A percentile compares a stretch with the other conserved stretches of the same genome.
Conservation (phyloP, 2,113 vertebrate species). For the Grantiella picta region DNA sequence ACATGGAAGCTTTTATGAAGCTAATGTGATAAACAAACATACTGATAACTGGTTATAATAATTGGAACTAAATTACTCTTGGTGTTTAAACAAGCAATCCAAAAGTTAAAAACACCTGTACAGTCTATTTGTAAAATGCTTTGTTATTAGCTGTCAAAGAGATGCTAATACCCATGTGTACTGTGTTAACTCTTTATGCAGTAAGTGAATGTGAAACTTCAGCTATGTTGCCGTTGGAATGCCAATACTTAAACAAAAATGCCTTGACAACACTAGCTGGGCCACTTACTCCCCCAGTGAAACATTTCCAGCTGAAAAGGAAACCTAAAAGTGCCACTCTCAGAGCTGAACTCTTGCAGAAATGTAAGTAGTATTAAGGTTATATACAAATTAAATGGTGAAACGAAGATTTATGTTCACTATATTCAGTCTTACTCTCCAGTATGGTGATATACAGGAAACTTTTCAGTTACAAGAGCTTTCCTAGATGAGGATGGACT, state of each 20-base stretch:
- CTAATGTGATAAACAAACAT: not conserved
- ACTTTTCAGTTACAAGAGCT: not conserved
- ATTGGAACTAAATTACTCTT: not conserved
- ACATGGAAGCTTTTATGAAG: not conserved
- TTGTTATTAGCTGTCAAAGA: not conserved
- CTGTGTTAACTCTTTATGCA: slow-evolving; percentile 59
- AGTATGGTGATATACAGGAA: not conserved
- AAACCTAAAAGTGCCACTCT: slow-evolving; percentile 98
- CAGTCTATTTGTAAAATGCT: not conserved
- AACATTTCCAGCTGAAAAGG: slow-evolving; percentile 96
- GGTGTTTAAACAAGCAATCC: not conserved
- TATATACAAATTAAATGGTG: not conserved
- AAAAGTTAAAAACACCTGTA: not conserved
- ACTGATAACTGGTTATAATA: not conserved
- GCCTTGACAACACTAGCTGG: slow-evolving; percentile 93
- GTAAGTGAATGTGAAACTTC: slow-evolving; percentile 95
- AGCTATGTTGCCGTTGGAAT: slow-evolving; percentile 94
- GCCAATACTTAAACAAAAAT: slow-evolving; percentile 96
- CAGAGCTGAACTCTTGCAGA: slow-evolving; percentile 94
- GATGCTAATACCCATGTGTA: not conserved
- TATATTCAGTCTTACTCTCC: not conserved
- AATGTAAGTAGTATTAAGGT: slow-evolving; percentile 80
- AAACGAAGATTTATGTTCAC: not conserved
- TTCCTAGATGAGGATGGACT: not conserved
- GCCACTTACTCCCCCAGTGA: slow-evolving; percentile 92